A percentile compares a stretch with the other conserved stretches of the same genome.
phyloP scores from a whole-genome alignment of 2,888 invertebrate genomes.

The Catocala fraxini region DNA sequence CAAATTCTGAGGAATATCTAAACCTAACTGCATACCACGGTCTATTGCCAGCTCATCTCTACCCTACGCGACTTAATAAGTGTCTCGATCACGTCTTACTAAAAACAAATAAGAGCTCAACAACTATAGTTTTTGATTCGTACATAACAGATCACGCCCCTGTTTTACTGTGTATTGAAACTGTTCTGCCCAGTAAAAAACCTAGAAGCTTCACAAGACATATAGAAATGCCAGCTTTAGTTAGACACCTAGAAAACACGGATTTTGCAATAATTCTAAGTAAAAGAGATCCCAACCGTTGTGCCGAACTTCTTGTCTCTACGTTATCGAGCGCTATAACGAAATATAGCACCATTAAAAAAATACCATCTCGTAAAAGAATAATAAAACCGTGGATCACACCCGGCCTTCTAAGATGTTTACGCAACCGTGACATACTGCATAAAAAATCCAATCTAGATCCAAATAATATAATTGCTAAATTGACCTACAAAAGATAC shows the following conservation, averaged over 20 bases:
- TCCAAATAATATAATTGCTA: slow-evolving; percentile 20
- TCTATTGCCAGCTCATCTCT: slow-evolving; percentile 22
- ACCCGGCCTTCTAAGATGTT: slow-evolving; percentile 37
- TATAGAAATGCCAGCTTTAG: not conserved
- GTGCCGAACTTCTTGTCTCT: not conserved
- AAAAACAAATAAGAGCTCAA: slow-evolving; percentile 5
- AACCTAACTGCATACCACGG: slow-evolving; percentile 14
- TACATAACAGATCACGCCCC: slow-evolving; percentile 32
- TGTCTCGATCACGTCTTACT: slow-evolving; percentile 29
- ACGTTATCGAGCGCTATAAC: not conserved
- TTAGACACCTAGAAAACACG: not conserved
- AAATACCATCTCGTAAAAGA: slow-evolving; percentile 15
- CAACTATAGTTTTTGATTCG: slow-evolving; percentile 18
- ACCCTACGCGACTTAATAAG: slow-evolving; percentile 26
- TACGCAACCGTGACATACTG: slow-evolving; percentile 34
- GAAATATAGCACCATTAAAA: slow-evolving; percentile 3
- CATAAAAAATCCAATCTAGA: slow-evolving; percentile 19
- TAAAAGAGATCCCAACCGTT: not conserved
- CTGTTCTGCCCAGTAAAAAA: too few relatives aligned
- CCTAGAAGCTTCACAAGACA: not conserved
- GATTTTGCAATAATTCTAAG: not conserved
- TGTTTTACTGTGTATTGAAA: slow-evolving; percentile 5
- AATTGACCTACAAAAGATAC: slow-evolving; percentile 36
- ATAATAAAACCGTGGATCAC: slow-evolving; percentile 38
- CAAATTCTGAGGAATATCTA: not conserved